phyloP scores from a whole-genome alignment of 1,140 invertebrate species.

The Drosophila kikkawai region DNA sequence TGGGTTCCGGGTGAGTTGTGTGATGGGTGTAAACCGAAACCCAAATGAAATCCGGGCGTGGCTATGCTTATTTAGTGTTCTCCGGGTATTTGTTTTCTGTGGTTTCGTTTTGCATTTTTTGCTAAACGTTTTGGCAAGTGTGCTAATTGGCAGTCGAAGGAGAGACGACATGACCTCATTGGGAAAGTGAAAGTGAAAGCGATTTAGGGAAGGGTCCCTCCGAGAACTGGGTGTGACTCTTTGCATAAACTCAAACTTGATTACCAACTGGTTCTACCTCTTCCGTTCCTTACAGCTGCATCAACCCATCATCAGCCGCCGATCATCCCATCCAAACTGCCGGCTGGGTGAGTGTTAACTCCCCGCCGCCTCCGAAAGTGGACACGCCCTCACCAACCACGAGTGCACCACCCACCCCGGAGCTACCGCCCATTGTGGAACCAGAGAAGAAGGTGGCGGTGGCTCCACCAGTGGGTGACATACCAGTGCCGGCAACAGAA shows the following conservation, averaged over 20 bases:
- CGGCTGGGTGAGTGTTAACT: constrained; percentile 63
- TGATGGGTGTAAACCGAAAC: constrained; percentile 3
- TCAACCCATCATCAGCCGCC: constrained; percentile 18
- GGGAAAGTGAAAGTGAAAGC: constrained; percentile 69
- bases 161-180: constrained; percentile 65
- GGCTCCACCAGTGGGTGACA: constrained; percentile 66
- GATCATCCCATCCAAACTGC: constrained; percentile 52
- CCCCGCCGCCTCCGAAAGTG: constrained; percentile 7
- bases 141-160: constrained; percentile 67
- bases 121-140: constrained; percentile 61
- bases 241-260: constrained; percentile 43
- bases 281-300: constrained; percentile 23
- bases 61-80: constrained; percentile 33
- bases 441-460: constrained; percentile 10
- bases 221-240: constrained; percentile 38
- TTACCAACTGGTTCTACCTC: constrained; percentile 14
- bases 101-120: constrained; percentile 42
- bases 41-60: constrained; percentile 31
- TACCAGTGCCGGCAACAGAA: constrained; percentile 47
- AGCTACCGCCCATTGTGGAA: constrained; percentile 10
- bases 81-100: constrained; percentile 44
- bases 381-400: constrained; percentile 19
- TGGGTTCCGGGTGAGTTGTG: constrained; percentile 56
- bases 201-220: constrained; percentile 61
- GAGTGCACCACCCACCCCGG: constrained; percentile 4